Base-by-base conservation (phyloP, 2,797 vertebrate genomes). In the Ciconia nigra region DNA sequence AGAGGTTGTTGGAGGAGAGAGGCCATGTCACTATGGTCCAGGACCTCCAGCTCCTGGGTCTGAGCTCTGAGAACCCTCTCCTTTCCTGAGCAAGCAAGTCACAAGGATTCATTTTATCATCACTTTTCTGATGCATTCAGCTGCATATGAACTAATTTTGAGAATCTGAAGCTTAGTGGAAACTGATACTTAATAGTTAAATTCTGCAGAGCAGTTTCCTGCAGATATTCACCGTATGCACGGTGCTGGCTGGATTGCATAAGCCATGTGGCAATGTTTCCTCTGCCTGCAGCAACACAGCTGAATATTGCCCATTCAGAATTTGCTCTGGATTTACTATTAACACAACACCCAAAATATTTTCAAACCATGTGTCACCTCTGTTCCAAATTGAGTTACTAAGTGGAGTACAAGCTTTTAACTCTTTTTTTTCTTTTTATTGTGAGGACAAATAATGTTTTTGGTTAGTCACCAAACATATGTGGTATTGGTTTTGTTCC, bases 401-500 rank as follows among this genome's bases (percentile, higher is more conserved):
- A 62, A 95, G 69, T 4, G 16, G 44, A 90, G 71, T 22, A 67
- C 52, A 61, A 84, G 73, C 16, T 92, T 77, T 73, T 41, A 41
- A 39, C 13, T 89, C 16, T 15, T 41, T 7, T 46, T 7, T 35
- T 18, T 25, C 7, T 25, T 67, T 59, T 35, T 33, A 57, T 26
- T 78, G 37, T 72, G 66, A 93, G 22, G 44, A 35, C n/a, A 94
- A 93, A 87, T 31, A 15, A 17, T 2, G 17, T 0, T 44, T 91
- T 82, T 79, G 67, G 83, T 94, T 80, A 93, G 87, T 80, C 67
- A 96, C 78, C 62, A 55, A 94, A 92, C 91, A 94, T 93, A 94
- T 77, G 94, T 59, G 70, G 24, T 29, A 49, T 79, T 93, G 88
- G 81, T 94, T 96, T 97, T 95, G 83, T 91, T 92, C 90, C 90